Evolutionary conservation across 2,797 vertebrate species (phyloP), one percentile per base, ranked within the genome.

Genomic region (Orientallactaga sibirica): DNA sequence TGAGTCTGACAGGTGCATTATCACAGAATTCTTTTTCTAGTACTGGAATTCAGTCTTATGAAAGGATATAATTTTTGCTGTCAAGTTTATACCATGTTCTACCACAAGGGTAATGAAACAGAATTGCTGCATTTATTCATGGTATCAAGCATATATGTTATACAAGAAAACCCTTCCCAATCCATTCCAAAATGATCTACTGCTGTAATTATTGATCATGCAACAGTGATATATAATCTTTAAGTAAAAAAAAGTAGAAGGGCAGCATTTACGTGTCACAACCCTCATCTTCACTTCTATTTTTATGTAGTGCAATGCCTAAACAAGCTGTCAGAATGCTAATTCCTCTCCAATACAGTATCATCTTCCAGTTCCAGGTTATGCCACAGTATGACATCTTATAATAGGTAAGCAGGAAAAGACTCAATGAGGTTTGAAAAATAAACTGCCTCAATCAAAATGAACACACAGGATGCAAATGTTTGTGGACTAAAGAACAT

Each of bases 21-120:
- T 91, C 90, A 91, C 5, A 87, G 24, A 90, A 86, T 48, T 82
- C 43, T 91, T 74, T 93, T 33, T 70, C 22, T 91, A 89, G 48
- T 77, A 58, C 7, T 79, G 43, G 67, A 79, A 93, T 94, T 93
- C 80, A 79, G 55, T 91, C 91, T 94, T 93, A 68, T 89, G 90
- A 95, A 97, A 95, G 94, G 86, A 37, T 95, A 7, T 94, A 94
- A 93, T 94, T 96, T 96, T 92, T 97, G 93, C 95, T 96, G 91
- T 97, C 95, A 95, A 79, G 52, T 95, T 96, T 94, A 96, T 92
- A 93, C 73, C 29, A 74, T 66, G 86, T 88, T 95, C 71, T 58
- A 88, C 75, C 22, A 92, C 94, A 96, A 90, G 83, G 55, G 74
- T 68, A 93, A 94, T 92, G 79, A 95, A 92, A 93, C 10, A 92